Conservation (phyloP, 2,113 vertebrate species). For the Pygoscelis antarcticus region DNA sequence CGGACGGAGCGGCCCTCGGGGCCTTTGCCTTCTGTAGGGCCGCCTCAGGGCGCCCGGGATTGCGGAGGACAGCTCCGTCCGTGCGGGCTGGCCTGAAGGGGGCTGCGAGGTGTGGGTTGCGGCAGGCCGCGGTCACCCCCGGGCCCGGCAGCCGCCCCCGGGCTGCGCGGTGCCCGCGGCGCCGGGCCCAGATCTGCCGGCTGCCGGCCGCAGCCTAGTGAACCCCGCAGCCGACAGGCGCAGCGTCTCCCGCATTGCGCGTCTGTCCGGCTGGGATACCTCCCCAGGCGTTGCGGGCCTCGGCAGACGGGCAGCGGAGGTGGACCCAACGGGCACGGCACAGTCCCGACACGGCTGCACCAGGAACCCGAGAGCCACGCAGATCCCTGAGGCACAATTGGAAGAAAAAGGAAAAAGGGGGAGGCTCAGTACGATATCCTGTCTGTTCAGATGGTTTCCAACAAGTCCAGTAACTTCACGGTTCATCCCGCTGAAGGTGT, state of each 20-base stretch:
- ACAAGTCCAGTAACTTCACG: background rate
- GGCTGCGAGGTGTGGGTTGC: background rate
- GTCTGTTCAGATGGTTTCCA: background rate
- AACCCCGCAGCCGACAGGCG: accelerated
- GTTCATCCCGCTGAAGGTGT: background rate
- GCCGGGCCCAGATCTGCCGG: too few relatives aligned
- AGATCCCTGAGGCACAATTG: background rate
- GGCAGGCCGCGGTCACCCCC: too few relatives aligned
- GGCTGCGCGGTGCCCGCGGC: background rate
- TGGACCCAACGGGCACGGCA: accelerated
- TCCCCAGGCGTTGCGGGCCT: background rate
- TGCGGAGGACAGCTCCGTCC: too few relatives aligned
- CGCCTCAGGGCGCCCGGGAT: accelerated
- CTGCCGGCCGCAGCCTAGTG: accelerated
- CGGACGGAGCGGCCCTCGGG: accelerated
- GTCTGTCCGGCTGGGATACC: too few relatives aligned
- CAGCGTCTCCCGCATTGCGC: accelerated
- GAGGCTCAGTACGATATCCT: too few relatives aligned
- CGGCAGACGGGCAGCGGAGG: background rate
- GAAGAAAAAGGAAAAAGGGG: background rate
- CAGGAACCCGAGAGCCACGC: accelerated
- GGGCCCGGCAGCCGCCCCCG: too few relatives aligned
- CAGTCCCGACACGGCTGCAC: background rate
- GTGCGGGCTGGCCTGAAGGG: too few relatives aligned
- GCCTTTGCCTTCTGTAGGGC: accelerated